Conservation (phyloP, 2,888 invertebrate species). For the Dendrolimus houi region DNA sequence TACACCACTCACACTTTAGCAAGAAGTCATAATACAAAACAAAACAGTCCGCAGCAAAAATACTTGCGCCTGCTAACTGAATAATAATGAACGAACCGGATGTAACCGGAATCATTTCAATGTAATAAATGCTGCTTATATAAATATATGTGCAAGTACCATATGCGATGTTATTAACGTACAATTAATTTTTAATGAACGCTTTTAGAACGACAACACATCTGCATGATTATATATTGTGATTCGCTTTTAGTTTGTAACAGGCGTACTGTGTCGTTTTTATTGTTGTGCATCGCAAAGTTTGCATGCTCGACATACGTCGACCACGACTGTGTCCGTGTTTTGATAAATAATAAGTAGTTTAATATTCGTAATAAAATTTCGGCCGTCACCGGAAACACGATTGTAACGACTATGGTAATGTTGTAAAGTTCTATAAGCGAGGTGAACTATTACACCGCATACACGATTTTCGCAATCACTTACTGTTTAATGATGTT, state of each 20-base stretch:
- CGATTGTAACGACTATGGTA: too few relatives aligned
- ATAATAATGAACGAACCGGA: constrained; percentile 27
- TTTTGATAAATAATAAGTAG: too few relatives aligned
- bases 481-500: background rate
- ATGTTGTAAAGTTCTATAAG: too few relatives aligned
- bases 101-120: constrained; percentile 24
- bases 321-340: too few relatives aligned
- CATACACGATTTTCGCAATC: too few relatives aligned
- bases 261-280: background rate
- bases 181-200: background rate
- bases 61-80: constrained; percentile 49
- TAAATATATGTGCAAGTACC: background rate
- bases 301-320: too few relatives aligned
- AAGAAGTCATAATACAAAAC: constrained; percentile 25
- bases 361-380: too few relatives aligned
- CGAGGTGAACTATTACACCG: too few relatives aligned
- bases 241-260: background rate
- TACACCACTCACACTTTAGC: constrained; percentile 14
- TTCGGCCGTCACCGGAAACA: too few relatives aligned
- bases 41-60: constrained; percentile 33
- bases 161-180: background rate
- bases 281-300: background rate
- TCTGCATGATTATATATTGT: background rate
- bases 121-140: constrained; percentile 13
- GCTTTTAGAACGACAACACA: background rate